Conservation (phyloP, 2,113 vertebrate species). For the Hyaena hyaena region DNA sequence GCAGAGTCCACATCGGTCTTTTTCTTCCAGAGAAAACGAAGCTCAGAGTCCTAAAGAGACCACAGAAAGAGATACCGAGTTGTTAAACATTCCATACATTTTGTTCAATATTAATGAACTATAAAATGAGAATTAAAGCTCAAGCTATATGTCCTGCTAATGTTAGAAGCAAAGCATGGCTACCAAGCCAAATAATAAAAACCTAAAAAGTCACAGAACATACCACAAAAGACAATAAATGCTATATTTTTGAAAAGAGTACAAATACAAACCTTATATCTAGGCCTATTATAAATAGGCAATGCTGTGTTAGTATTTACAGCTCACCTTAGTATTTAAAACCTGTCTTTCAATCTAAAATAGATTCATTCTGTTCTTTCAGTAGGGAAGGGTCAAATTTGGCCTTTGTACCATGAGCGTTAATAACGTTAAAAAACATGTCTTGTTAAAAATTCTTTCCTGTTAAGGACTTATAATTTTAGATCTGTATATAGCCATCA, state of each 20-base stretch:
- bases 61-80: neutral
- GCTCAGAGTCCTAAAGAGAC: neutral
- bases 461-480: neutral
- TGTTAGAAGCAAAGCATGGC: neutral
- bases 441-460: neutral
- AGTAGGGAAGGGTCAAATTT: neutral
- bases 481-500: neutral
- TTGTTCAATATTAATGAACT: neutral
- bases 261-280: neutral
- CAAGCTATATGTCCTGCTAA: neutral
- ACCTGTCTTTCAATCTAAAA: neutral
- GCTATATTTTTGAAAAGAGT: neutral
- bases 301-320: neutral
- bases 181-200: neutral
- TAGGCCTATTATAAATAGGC: neutral
- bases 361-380: neutral
- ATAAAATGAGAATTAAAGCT: neutral
- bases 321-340: neutral
- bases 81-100: neutral
- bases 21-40: neutral
- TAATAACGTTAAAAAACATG: neutral
- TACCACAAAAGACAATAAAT: neutral
- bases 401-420: neutral
- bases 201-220: neutral
- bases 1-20: neutral